Evolutionary conservation across 2,113 vertebrate genomes (phyloP).

Genomic region (Silurus asotus): DNA sequence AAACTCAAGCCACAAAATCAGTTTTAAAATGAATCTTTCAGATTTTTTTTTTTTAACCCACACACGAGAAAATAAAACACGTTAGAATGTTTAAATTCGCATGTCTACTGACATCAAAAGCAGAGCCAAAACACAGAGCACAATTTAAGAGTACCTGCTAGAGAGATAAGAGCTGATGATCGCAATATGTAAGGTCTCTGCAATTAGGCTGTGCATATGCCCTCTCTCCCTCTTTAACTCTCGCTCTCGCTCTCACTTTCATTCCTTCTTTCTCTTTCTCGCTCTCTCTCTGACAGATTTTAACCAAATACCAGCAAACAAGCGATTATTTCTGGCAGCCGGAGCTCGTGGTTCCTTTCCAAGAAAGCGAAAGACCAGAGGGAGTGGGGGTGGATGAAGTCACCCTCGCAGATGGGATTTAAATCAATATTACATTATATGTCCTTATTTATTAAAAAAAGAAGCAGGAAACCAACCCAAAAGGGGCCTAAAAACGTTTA

Average conservation of each 20-base stretch:
- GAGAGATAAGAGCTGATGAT: slow-evolving; percentile 43
- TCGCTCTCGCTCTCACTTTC: slow-evolving; percentile 48
- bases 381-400: slow-evolving; percentile 68
- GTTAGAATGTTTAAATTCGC: slow-evolving; percentile 17
- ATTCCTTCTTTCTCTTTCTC: slow-evolving; percentile 49
- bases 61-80: slow-evolving; percentile 13
- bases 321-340: slow-evolving; percentile 77
- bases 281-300: slow-evolving; percentile 69
- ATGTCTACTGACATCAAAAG: slow-evolving; percentile 4
- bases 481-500: slow-evolving; percentile 58
- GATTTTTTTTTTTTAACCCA: background rate
- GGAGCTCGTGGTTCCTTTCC: slow-evolving; percentile 60
- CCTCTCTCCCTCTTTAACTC: slow-evolving; percentile 50
- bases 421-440: slow-evolving; percentile 77
- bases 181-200: slow-evolving; percentile 47
- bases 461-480: slow-evolving; percentile 60
- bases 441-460: slow-evolving; percentile 67
- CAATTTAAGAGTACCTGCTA: slow-evolving; percentile 33
- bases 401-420: slow-evolving; percentile 78
- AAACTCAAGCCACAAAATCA: background rate
- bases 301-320: slow-evolving; percentile 78
- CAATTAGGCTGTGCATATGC: slow-evolving; percentile 46
- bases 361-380: slow-evolving; percentile 68
- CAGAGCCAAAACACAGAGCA: slow-evolving; percentile 15
- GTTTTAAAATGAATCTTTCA: slow-evolving; percentile 3